Conservation (phyloP, 2,797 vertebrate genomes). For the Chaetophractus vellerosus region DNA sequence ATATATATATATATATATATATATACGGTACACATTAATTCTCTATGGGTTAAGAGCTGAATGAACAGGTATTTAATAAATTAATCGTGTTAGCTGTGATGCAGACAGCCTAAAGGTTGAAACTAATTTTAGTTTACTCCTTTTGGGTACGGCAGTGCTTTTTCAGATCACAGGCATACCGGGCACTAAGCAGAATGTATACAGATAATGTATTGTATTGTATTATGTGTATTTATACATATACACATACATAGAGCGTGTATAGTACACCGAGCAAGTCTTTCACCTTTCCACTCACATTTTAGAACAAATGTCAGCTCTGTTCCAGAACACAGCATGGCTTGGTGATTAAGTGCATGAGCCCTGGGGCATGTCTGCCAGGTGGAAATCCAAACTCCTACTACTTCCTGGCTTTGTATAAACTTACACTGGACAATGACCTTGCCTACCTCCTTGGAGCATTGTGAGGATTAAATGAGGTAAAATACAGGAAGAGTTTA, state of each 20-base stretch:
- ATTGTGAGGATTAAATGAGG: background rate
- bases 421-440: background rate
- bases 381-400: background rate
- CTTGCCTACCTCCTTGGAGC: background rate
- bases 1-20: no score
- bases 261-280: background rate
- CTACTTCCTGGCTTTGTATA: background rate
- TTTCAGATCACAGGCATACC: background rate
- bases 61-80: background rate
- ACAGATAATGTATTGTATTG: fast-evolving
- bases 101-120: background rate
- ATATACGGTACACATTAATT: no score
- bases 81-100: no score
- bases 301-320: background rate
- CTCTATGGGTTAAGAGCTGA: background rate
- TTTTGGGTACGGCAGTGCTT: background rate
- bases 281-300: background rate
- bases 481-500: no score
- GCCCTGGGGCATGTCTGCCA: background rate
- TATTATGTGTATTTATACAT: background rate
- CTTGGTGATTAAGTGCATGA: background rate
- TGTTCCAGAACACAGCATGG: background rate
- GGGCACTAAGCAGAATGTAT: no score
- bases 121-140: no score
- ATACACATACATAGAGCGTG: fast-evolving